These are phyloP conservation scores for Xylophagus ater DNA, from an alignment of 2,888 invertebrate species.

Conservation along the genomic window DNA sequence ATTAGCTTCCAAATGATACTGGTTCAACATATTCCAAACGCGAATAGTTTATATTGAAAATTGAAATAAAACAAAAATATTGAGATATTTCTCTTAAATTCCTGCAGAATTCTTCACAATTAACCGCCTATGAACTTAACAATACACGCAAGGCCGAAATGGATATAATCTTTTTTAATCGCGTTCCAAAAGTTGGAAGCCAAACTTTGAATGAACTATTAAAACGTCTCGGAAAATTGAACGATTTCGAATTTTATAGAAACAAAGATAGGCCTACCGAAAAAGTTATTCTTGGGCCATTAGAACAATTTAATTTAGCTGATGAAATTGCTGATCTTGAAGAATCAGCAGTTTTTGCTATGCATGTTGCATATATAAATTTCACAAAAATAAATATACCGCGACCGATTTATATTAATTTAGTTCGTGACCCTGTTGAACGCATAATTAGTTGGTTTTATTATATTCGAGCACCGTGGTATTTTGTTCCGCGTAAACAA, in stretches of 20 bases:
- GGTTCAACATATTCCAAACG: too few relatives aligned
- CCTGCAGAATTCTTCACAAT: conserved; percentile 17
- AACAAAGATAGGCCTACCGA: conserved; percentile 55
- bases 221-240: conserved; percentile 47
- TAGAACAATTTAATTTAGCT: conserved; percentile 62
- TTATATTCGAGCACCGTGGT: conserved; percentile 79
- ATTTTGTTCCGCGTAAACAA: conserved; percentile 65
- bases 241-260: conserved; percentile 59
- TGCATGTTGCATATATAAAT: conserved; percentile 82
- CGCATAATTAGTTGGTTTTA: conserved; percentile 86
- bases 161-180: conserved; percentile 74
- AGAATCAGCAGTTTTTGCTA: conserved; percentile 74
- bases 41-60: too few relatives aligned
- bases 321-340: conserved; percentile 56
- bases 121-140: conserved; percentile 59
- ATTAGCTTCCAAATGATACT: too few relatives aligned
- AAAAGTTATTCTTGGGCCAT: conserved; percentile 43
- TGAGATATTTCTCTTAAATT: not conserved
- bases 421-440: conserved; percentile 82
- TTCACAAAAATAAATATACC: conserved; percentile 68
- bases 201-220: conserved; percentile 78
- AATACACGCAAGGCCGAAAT: conserved; percentile 64
- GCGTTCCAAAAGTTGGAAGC: conserved; percentile 86
- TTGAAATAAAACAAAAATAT: not conserved
- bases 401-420: conserved; percentile 78